phyloP scores from a whole-genome alignment of 2,888 invertebrate genomes.

The Galeopsomyia nigrocyanea region DNA sequence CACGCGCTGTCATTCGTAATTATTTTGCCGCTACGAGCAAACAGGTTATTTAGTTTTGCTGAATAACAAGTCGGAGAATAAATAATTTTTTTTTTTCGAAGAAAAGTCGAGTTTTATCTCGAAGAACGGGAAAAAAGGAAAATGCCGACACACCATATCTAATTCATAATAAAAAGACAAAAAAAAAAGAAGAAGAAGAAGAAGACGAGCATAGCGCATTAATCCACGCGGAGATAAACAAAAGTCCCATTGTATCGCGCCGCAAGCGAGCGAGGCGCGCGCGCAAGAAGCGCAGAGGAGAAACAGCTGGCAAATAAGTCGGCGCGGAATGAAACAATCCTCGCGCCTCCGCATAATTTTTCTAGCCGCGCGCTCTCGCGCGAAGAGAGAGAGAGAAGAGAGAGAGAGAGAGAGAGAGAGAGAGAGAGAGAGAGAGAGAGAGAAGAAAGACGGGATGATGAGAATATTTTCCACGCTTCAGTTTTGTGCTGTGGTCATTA shows the following conservation, averaged over 20 bases:
- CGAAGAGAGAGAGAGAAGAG: conserved; percentile 26
- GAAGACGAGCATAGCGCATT: background rate
- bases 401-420: conserved; percentile 16
- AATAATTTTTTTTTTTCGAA: too few species aligned
- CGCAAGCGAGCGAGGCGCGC: background rate
- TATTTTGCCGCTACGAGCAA: too few species aligned
- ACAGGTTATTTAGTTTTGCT: too few species aligned
- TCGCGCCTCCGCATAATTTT: conserved; percentile 29
- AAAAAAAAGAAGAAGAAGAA: too few species aligned
- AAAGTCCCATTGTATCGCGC: conserved; percentile 3
- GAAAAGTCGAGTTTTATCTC: too few species aligned
- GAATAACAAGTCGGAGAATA: too few species aligned
- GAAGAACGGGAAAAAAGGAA: too few species aligned
- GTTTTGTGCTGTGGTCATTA: conserved; percentile 46
- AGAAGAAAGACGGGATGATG: conserved; percentile 22
- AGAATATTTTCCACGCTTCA: conserved; percentile 42
- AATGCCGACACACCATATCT: too few species aligned
- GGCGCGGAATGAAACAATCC: conserved; percentile 37
- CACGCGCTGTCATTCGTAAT: too few species aligned
- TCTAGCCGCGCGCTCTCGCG: conserved; percentile 36
- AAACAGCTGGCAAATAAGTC: conserved; percentile 37
- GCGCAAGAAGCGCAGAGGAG: conserved; percentile 2
- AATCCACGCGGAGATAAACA: conserved; percentile 7
- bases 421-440: conserved; percentile 19
- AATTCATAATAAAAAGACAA: too few species aligned